phyloP scores from a whole-genome alignment of 1,140 invertebrate species.

The Pygmarrhopalites habei region DNA sequence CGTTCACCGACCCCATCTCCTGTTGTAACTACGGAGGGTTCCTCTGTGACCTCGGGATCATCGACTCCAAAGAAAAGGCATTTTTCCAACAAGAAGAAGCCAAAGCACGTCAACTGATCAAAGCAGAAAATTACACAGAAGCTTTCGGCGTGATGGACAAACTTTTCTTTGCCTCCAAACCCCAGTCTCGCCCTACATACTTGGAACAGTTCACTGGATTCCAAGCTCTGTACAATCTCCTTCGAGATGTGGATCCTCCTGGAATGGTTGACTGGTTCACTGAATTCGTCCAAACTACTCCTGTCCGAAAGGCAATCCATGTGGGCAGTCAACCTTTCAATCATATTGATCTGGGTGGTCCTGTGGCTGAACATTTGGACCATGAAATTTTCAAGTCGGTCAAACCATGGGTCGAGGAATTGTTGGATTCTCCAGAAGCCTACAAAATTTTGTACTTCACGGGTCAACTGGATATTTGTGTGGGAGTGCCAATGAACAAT shows the following conservation, averaged over 20 bases:
- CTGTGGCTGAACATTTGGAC: conserved; percentile 51
- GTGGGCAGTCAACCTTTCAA: conserved; percentile 70
- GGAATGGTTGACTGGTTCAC: conserved; percentile 45
- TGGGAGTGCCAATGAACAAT: conserved; percentile 29
- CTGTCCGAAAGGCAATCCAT: conserved; percentile 64
- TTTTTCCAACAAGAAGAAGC: conserved; percentile 56
- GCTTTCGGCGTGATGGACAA: conserved; percentile 63
- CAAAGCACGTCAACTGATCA: conserved; percentile 53
- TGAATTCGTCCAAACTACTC: conserved; percentile 42
- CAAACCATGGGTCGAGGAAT: conserved; percentile 61
- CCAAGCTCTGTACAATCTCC: conserved; percentile 70
- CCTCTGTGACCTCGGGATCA: no score
- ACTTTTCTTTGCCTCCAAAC: conserved; percentile 63
- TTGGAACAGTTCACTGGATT: conserved; percentile 74
- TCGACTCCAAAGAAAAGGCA: conserved; percentile 51
- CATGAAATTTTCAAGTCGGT: conserved; percentile 76
- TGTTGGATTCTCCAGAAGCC: conserved; percentile 50
- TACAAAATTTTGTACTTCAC: conserved; percentile 53
- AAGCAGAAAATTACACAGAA: conserved; percentile 53
- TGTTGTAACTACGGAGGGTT: no score
- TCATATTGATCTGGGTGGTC: conserved; percentile 41
- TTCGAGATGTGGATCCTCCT: conserved; percentile 52
- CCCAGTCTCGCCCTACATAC: conserved; percentile 49
- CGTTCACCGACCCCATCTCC: no score
- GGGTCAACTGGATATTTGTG: conserved; percentile 41